Percentiles rank a stretch among this genome's conserved stretches.
Evolutionary conservation across 2,888 invertebrate species (phyloP).

Genomic region (Drosophila atripex): DNA sequence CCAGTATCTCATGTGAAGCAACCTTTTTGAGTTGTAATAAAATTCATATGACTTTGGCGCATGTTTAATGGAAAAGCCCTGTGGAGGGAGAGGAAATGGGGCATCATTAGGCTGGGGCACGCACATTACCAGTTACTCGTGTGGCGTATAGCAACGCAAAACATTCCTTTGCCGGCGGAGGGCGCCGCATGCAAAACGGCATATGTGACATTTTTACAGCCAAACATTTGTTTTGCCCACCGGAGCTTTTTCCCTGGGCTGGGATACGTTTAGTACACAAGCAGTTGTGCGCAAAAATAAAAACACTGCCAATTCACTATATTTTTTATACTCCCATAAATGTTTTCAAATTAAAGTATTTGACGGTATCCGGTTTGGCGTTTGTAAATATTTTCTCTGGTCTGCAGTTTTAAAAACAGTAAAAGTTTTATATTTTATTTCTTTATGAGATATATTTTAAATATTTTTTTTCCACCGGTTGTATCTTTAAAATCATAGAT

Average conservation of each 20-base stretch:
- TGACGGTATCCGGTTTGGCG: not conserved
- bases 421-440: too few species aligned
- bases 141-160: not conserved
- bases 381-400: not conserved
- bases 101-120: constrained; percentile 75
- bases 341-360: not conserved
- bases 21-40: constrained; percentile 74
- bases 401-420: not conserved
- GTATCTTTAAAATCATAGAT: not conserved
- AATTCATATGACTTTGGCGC: constrained; percentile 78
- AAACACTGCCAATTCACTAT: not conserved
- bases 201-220: constrained; percentile 77
- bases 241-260: constrained; percentile 27
- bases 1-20: constrained; percentile 32
- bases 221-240: constrained; percentile 74
- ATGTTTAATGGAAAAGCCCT: constrained; percentile 64
- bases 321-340: not conserved
- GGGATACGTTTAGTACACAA: not conserved
- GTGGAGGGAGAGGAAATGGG: constrained; percentile 8
- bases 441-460: too few species aligned
- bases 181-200: constrained; percentile 74
- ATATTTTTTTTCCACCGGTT: not conserved
- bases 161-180: constrained; percentile 5
- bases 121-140: constrained; percentile 50
- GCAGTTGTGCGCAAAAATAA: not conserved